Percentiles rank a stretch among this genome's conserved stretches.
These are phyloP conservation scores for Nipponia nippon DNA, from an alignment of 2,113 vertebrate species.

Conservation along the genomic window DNA sequence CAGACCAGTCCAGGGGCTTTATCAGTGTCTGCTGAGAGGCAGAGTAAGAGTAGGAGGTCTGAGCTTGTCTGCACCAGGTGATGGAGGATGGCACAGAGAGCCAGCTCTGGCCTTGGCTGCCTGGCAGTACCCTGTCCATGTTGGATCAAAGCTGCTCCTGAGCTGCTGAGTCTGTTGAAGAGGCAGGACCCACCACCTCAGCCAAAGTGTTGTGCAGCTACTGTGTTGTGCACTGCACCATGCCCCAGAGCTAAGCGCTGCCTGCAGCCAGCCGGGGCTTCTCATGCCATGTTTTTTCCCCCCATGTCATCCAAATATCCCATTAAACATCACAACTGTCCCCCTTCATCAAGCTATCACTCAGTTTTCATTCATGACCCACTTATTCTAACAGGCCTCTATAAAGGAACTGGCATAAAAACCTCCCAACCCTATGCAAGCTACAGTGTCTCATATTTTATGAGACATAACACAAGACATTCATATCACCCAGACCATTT, in stretches of 20 bases:
- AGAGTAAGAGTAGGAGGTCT: not conserved
- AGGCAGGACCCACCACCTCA: not conserved
- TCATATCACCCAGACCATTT: not conserved
- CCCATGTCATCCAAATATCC: not conserved
- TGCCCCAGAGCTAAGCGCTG: accelerated
- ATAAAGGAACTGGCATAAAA: not conserved
- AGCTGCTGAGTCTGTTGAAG: not conserved
- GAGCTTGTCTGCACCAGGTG: not conserved
- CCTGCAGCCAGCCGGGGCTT: not conserved
- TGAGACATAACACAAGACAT: not conserved
- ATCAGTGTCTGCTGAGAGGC: not conserved
- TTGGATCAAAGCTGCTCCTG: not conserved
- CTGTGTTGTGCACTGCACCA: not conserved
- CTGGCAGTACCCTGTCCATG: not conserved
- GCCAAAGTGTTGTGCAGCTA: not conserved
- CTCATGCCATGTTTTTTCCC: not conserved
- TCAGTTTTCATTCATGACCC: not conserved
- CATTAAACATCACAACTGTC: not conserved
- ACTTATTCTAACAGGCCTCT: not conserved
- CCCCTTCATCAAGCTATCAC: not conserved
- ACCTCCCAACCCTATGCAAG: not conserved
- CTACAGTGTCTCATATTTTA: not conserved
- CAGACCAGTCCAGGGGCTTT: not conserved
- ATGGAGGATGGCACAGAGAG: not conserved
- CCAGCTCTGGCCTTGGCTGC: not conserved